Conservation (phyloP, 1,140 invertebrate genomes). For the Sogatella furcifera region DNA sequence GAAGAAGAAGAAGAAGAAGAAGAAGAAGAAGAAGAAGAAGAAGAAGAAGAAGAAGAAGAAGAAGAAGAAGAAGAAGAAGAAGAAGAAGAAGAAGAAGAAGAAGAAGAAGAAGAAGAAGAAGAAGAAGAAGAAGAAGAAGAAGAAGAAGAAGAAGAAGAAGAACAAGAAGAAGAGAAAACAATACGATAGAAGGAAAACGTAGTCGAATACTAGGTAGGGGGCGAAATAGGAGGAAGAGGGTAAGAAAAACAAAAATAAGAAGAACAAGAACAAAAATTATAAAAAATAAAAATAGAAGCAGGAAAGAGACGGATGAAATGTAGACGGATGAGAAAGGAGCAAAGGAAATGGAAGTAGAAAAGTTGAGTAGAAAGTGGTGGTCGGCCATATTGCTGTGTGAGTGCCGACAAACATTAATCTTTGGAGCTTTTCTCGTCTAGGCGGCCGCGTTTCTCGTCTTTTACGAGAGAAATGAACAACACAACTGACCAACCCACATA, state of each 20-base stretch:
- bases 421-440: too few species aligned
- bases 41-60: not conserved
- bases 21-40: not conserved
- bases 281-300: not conserved
- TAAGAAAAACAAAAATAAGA: not conserved
- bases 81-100: not conserved
- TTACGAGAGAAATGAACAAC: too few species aligned
- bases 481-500: too few species aligned
- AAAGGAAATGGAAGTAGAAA: too few species aligned
- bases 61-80: not conserved
- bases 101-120: not conserved
- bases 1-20: not conserved
- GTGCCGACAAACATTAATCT: too few species aligned
- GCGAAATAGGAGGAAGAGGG: not conserved
- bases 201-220: too few species aligned
- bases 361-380: too few species aligned
- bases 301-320: not conserved
- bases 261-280: not conserved
- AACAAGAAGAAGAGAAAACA: not conserved
- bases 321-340: too few species aligned
- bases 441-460: too few species aligned
- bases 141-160: not conserved
- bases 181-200: too few species aligned
- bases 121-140: not conserved
- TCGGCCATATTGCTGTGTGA: too few species aligned